Percentiles rank a stretch among this genome's conserved stretches.
phyloP scores from a whole-genome alignment of 2,797 vertebrate species.

The Diglossa cyanea region DNA sequence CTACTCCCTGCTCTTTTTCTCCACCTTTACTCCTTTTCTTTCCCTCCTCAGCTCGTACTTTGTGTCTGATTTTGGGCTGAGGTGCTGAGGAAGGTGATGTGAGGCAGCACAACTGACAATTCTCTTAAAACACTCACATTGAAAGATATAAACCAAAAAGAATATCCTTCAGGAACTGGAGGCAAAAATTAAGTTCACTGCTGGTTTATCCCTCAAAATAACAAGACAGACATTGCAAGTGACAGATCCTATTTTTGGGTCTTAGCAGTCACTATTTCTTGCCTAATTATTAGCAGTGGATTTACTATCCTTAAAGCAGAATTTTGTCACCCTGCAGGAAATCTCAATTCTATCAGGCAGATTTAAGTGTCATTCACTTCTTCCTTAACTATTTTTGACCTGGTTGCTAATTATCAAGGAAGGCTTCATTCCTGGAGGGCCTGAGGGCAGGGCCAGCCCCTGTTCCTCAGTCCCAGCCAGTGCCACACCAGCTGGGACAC shows the following conservation, averaged over 20 bases:
- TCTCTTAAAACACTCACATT: background rate
- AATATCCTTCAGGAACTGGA: background rate
- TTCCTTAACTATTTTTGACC: background rate
- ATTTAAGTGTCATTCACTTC: background rate
- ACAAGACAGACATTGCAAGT: background rate
- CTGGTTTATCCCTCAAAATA: slow-evolving; percentile 1
- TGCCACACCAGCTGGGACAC: background rate
- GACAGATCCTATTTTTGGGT: slow-evolving; percentile 3
- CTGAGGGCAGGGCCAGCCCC: fast-evolving
- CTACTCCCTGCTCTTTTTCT: background rate
- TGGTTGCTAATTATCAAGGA: background rate
- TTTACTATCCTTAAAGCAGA: slow-evolving; percentile 37
- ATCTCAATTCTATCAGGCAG: background rate
- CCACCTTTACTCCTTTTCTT: background rate
- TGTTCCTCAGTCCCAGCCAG: background rate
- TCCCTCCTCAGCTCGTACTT: background rate
- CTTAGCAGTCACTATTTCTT: background rate
- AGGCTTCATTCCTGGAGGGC: background rate
- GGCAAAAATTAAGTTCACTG: background rate
- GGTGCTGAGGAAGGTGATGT: background rate
- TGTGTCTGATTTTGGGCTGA: background rate
- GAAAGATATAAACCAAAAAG: background rate
- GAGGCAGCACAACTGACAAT: background rate
- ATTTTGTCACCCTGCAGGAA: slow-evolving; percentile 39
- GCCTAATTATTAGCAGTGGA: slow-evolving; percentile 17